Conservation (phyloP, 1,140 invertebrate species). For the Drosophila ironensis region DNA sequence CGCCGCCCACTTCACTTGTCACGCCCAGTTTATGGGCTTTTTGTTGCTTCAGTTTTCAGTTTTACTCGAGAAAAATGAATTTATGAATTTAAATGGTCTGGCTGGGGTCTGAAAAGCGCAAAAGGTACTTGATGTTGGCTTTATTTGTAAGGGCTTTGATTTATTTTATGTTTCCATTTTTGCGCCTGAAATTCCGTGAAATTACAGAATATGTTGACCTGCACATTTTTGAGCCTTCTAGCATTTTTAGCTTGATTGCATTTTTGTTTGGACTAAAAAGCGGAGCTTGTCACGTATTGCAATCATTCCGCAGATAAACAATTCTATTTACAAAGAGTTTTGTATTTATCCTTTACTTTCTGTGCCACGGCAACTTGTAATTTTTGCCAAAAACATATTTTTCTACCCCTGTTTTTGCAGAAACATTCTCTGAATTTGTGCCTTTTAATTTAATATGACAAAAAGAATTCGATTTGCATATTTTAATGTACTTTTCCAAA, state of each 20-base stretch:
- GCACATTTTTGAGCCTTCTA: not conserved
- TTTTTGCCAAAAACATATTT: no score
- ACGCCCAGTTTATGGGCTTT: not conserved
- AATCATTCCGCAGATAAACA: not conserved
- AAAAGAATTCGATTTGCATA: no score
- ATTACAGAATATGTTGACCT: not conserved
- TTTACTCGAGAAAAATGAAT: slow-evolving; percentile 1
- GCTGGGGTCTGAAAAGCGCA: not conserved
- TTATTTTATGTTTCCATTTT: not conserved
- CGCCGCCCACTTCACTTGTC: slow-evolving; percentile 13
- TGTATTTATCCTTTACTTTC: no score
- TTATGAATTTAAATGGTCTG: not conserved
- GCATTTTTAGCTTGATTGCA: not conserved
- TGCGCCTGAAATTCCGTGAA: not conserved
- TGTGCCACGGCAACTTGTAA: no score
- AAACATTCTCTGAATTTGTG: no score
- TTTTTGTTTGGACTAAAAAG: not conserved
- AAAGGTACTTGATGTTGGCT: not conserved
- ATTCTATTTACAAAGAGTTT: not conserved
- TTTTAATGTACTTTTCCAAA: not conserved
- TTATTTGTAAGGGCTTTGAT: no score
- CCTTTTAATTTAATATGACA: no score
- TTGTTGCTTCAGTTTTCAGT: not conserved
- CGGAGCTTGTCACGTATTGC: not conserved
- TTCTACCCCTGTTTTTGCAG: no score